Evolutionary conservation across 2,113 vertebrate species (phyloP).

Genomic region (Callithrix jacchus): DNA sequence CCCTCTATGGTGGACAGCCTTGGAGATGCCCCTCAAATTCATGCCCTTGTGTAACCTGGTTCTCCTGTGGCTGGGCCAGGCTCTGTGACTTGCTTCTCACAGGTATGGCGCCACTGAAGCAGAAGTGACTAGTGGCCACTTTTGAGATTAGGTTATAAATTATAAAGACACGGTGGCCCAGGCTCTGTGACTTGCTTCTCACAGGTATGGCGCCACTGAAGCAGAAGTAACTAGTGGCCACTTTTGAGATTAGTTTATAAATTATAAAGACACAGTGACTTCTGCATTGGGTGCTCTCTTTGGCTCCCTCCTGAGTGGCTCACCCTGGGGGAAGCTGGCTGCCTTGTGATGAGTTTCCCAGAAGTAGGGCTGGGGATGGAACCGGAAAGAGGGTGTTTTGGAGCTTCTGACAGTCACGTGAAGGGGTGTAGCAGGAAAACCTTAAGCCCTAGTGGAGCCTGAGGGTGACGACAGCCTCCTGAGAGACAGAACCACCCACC

Average conservation of each 20-base stretch:
- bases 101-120: rapidly evolving
- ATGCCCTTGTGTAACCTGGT: too few species aligned
- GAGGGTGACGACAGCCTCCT: background rate
- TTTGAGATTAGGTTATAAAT: background rate
- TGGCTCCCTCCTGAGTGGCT: too few species aligned
- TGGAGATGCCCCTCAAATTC: too few species aligned
- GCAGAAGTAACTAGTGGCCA: rapidly evolving
- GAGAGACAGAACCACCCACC: background rate
- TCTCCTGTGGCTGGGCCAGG: too few species aligned
- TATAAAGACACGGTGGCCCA: background rate
- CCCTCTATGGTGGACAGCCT: background rate
- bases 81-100: background rate
- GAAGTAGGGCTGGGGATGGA: too few species aligned
- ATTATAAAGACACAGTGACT: background rate
- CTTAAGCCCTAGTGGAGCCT: background rate
- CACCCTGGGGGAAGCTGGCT: background rate
- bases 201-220: rapidly evolving
- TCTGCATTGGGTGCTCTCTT: too few species aligned
- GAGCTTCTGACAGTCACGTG: rapidly evolving
- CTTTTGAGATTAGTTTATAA: background rate
- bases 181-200: background rate
- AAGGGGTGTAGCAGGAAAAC: background rate
- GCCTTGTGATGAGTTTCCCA: background rate
- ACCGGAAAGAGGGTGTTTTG: background rate
- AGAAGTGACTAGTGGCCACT: background rate